Base-by-base conservation (phyloP, 92 coral and sea anemone species). In the Phymanthus crucifer region DNA sequence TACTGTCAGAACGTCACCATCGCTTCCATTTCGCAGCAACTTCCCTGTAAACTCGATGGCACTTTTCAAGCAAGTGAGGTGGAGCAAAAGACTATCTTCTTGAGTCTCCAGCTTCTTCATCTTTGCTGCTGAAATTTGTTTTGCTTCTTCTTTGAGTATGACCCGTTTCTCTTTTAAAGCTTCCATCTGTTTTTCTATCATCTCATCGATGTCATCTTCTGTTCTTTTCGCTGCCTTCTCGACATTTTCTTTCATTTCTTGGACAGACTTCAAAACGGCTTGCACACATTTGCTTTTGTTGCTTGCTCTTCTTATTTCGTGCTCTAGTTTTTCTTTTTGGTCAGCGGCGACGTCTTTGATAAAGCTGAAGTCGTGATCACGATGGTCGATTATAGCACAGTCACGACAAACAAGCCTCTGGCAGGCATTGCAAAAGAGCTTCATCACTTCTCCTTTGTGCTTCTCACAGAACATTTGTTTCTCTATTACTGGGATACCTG, bases 371-470 rank as follows among this genome's bases (percentile, higher is more conserved):
- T 82, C 48, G 64, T 93, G 97, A 24, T 72, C 83, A 5, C 81
- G 88, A 83, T 93, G 97, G 58, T 93, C 90, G 29, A 83, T 78
- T 43, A 87, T 86, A 13, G 89, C 70, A 37, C 97, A 90, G 37
- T 90, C 91, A 48, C 88, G 88, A 33, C 94, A 92, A 57, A 92
- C 75, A 21, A 84, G 64, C 76, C 43, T 23, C 24, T 87, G 82
- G 75, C 97, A 93, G 5, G 90, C 82, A 43, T 85, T 71, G 26
- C 95, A 91, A 75, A 85, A 91, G 12, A 91, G 87, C 58, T 88
- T 91, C 72, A 88, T 36, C 13, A 74, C 33, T 75, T 91, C 90
- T 7, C 83, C 88, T 78, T 69, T 54, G 81, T 91, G 95, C 57
- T 91, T 88, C n/a, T 34, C 23, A 79, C 95, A 91, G 36, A 83